Evolutionary conservation across 2,888 invertebrate species (phyloP).

Genomic region (Perithous albicinctus): DNA sequence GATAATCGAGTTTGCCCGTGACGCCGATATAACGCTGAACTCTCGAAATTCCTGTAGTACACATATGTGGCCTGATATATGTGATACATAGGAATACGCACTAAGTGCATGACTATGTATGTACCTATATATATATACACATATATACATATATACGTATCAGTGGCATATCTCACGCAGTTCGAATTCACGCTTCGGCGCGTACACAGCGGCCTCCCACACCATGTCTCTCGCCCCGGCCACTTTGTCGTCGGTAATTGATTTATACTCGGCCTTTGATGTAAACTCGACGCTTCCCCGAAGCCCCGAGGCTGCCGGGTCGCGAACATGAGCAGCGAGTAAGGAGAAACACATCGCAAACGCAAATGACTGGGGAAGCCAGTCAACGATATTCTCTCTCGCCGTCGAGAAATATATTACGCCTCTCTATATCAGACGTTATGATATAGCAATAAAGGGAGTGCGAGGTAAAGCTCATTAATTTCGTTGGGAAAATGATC

Average conservation of each 20-base stretch:
- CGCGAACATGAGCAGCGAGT: not conserved
- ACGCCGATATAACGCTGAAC: conserved; percentile 62
- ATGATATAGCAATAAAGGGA: not conserved
- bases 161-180: conserved; percentile 39
- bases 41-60: conserved; percentile 23
- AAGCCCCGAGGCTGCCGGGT: conserved; percentile 46
- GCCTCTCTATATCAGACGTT: not conserved
- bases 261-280: conserved; percentile 80
- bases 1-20: conserved; percentile 78
- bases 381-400: not conserved
- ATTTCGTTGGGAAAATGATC: conserved; percentile 42
- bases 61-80: not conserved
- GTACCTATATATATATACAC: conserved; percentile 5
- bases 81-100: conserved; percentile 1
- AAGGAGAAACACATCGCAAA: conserved; percentile 47
- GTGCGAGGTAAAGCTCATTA: conserved; percentile 13
- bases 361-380: conserved; percentile 21
- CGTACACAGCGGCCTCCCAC: conserved; percentile 64
- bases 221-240: conserved; percentile 68
- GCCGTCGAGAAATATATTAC: conserved; percentile 4
- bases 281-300: conserved; percentile 69
- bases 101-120: conserved; percentile 4
- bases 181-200: conserved; percentile 51
- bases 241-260: conserved; percentile 81
- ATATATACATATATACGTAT: conserved; percentile 31